A percentile compares a stretch with the other conserved stretches of the same genome.
phyloP scores from a whole-genome alignment of 2,797 vertebrate genomes.

The Cheirogaleus major region DNA sequence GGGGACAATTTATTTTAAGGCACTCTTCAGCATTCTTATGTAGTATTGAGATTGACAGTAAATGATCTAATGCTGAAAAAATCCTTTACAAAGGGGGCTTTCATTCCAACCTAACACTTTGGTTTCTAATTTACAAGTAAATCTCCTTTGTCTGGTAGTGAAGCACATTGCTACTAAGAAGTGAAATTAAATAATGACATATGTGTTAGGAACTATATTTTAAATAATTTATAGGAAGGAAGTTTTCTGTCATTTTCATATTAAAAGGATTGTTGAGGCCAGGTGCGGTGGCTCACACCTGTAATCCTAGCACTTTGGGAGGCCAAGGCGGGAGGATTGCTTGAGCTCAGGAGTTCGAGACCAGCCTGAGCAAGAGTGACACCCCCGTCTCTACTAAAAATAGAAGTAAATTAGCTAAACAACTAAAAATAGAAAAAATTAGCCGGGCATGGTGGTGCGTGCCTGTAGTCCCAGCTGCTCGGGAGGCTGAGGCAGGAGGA shows the following conservation, averaged over 20 bases:
- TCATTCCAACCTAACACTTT: slow-evolving; percentile 1
- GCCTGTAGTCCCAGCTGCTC: no score
- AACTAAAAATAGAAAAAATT: no score
- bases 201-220: background rate
- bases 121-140: slow-evolving; percentile 27
- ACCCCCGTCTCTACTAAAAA: no score
- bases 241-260: background rate
- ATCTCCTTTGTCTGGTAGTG: slow-evolving; percentile 1
- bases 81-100: background rate
- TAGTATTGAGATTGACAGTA: slow-evolving; percentile 33
- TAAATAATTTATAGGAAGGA: slow-evolving; percentile 9
- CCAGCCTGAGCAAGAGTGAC: no score
- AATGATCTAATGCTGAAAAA: slow-evolving; percentile 54
- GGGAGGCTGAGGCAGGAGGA: no score
- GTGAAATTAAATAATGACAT: slow-evolving; percentile 27
- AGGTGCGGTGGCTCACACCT: no score
- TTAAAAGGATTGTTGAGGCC: background rate
- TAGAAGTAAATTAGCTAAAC: no score
- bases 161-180: background rate
- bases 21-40: background rate
- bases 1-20: slow-evolving; percentile 51
- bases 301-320: no score
- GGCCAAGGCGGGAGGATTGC: no score
- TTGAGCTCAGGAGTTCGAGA: no score
- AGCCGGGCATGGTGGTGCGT: no score